These are phyloP conservation scores for Aurelia coerulea DNA, from an alignment of 30 jellyfish, hydroid and myxozoan species.

Conservation along the genomic window DNA sequence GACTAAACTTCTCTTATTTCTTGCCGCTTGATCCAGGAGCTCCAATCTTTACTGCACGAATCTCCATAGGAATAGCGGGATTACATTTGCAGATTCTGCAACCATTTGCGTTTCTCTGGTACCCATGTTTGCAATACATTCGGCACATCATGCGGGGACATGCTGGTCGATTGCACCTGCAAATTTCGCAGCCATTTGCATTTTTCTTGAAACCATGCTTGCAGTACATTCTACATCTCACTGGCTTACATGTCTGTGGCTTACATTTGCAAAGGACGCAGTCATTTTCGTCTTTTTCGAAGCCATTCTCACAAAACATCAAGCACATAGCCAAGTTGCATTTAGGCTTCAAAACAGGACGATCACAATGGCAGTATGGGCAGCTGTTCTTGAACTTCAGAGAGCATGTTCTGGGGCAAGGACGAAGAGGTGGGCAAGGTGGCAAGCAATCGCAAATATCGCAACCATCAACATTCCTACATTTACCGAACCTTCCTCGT, in stretches of 20 bases:
- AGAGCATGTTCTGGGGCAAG: constrained; percentile 17
- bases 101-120: background rate
- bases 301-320: constrained; percentile 39
- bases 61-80: background rate
- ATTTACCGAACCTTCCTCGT: constrained; percentile 32
- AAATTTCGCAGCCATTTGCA: constrained; percentile 22
- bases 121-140: constrained; percentile 15
- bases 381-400: background rate
- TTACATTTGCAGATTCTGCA: constrained; percentile 10
- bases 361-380: constrained; percentile 30
- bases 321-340: constrained; percentile 27
- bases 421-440: constrained; percentile 29
- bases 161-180: constrained; percentile 36
- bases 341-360: background rate
- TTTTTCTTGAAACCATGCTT: constrained; percentile 23
- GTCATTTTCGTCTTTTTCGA: constrained; percentile 5
- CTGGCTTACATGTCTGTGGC: background rate
- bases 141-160: constrained; percentile 9
- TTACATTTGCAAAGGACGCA: constrained; percentile 38
- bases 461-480: constrained; percentile 42
- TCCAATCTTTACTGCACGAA: background rate
- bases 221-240: constrained; percentile 34
- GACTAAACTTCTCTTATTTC: no score
- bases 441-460: constrained; percentile 40
- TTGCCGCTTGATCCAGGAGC: background rate